Evolutionary conservation across 1,140 invertebrate species (phyloP).

Genomic region (Tenebrio molitor): DNA sequence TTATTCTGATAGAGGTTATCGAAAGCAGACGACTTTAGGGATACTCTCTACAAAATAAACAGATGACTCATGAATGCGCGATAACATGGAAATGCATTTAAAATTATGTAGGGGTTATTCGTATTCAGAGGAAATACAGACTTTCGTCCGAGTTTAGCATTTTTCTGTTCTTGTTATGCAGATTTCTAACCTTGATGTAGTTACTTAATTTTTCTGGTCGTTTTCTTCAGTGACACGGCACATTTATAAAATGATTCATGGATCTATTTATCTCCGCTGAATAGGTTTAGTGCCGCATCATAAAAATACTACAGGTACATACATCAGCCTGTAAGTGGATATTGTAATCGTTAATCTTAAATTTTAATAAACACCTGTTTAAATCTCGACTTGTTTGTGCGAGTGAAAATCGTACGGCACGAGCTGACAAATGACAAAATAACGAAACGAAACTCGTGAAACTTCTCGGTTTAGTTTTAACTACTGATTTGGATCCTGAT

Average conservation of each 20-base stretch:
- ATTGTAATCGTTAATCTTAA: slow-evolving; percentile 24
- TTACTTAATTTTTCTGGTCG: slow-evolving; percentile 29
- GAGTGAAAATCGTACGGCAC: too few relatives aligned
- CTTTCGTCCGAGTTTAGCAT: slow-evolving; percentile 14
- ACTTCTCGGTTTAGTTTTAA: too few relatives aligned
- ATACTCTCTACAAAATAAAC: not conserved
- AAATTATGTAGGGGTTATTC: not conserved
- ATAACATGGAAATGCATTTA: slow-evolving; percentile 13
- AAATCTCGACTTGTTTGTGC: not conserved
- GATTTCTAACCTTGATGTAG: slow-evolving; percentile 31
- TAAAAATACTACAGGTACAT: slow-evolving; percentile 18
- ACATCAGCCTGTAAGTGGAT: slow-evolving; percentile 19
- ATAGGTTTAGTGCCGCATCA: slow-evolving; percentile 16
- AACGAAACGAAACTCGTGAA: too few relatives aligned
- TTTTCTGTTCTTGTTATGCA: slow-evolving; percentile 26
- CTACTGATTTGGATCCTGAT: too few relatives aligned
- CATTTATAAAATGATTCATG: slow-evolving; percentile 36
- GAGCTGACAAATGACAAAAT: too few relatives aligned
- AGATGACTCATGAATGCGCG: not conserved
- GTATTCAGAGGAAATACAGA: slow-evolving; percentile 6
- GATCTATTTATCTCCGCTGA: slow-evolving; percentile 19
- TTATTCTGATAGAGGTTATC: too few relatives aligned
- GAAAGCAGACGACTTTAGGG: too few relatives aligned
- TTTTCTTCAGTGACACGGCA: slow-evolving; percentile 34
- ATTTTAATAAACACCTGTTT: slow-evolving; percentile 24